Evolutionary conservation across 2,113 vertebrate species (phyloP).

Genomic region (Chelonoidis abingdonii): DNA sequence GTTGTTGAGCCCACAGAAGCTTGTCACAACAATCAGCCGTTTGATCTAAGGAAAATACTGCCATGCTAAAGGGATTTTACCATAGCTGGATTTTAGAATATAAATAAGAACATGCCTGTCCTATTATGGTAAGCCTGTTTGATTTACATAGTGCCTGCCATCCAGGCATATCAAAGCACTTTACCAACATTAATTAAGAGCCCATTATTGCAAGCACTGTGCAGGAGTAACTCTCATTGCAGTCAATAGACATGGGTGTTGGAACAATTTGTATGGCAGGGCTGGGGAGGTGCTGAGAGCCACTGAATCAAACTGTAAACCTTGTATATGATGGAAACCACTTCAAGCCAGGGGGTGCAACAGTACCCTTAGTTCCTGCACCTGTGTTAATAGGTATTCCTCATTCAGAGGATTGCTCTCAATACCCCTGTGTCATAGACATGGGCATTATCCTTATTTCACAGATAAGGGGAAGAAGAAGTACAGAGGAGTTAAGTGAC

Average conservation of each 20-base stretch:
- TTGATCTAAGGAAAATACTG: conserved; percentile 2
- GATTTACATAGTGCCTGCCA: not conserved
- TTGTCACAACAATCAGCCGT: not conserved
- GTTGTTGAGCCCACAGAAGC: conserved; percentile 13
- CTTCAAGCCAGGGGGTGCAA: too few relatives aligned
- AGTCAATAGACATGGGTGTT: not conserved
- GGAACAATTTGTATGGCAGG: not conserved
- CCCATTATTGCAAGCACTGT: not conserved
- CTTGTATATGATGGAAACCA: too few relatives aligned
- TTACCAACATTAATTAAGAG: not conserved
- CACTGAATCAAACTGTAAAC: too few relatives aligned
- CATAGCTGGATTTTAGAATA: not conserved
- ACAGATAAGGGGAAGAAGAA: not conserved
- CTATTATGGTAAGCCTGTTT: not conserved
- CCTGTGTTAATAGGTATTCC: not conserved
- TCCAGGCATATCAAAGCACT: not conserved
- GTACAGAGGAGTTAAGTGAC: not conserved
- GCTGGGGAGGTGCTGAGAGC: too few relatives aligned
- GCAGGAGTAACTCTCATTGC: not conserved
- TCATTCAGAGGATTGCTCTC: not conserved
- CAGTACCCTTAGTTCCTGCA: too few relatives aligned
- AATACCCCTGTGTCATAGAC: not conserved
- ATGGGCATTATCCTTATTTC: not conserved
- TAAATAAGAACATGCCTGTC: conserved; percentile 19
- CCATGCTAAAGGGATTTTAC: conserved; percentile 28